Conservation (phyloP, 2,113 vertebrate species). For the Channa maculata region DNA sequence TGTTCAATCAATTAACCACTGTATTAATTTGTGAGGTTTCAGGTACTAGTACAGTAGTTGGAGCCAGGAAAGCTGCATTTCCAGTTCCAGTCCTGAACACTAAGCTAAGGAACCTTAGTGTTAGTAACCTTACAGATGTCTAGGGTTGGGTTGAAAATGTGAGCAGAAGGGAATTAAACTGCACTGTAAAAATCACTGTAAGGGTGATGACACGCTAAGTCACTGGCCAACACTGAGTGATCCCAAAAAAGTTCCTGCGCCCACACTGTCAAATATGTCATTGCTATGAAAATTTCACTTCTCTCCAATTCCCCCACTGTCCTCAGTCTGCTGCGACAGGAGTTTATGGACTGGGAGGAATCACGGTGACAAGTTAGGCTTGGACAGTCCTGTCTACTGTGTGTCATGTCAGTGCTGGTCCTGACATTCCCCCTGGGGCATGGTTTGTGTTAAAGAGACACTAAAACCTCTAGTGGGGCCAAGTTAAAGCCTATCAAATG, state of each 20-base stretch:
- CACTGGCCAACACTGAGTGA: neutral
- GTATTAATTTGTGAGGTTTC: no score
- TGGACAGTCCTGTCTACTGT: constrained; percentile 34
- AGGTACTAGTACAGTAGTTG: no score
- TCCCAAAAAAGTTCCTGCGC: neutral
- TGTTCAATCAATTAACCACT: no score
- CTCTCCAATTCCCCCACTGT: constrained; percentile 3
- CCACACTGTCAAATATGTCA: neutral
- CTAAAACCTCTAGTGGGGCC: constrained; percentile 26
- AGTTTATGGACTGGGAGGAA: constrained; percentile 16
- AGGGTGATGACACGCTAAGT: no score
- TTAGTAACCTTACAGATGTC: no score
- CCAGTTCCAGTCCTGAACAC: no score
- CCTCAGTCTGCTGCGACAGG: constrained; percentile 1
- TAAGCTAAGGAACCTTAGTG: no score
- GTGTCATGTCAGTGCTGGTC: constrained; percentile 44
- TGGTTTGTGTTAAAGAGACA: constrained; percentile 26
- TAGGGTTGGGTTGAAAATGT: no score
- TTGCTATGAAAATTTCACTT: constrained; percentile 13
- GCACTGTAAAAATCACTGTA: no score
- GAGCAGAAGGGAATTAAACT: no score
- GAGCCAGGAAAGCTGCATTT: no score
- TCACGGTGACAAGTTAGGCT: constrained; percentile 35
- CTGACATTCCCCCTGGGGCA: constrained; percentile 38
- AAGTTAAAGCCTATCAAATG: constrained; percentile 21